Percentiles rank a stretch among this genome's conserved stretches.
These are phyloP conservation scores for Leptoclinus maculatus DNA, from an alignment of 2,797 vertebrate species.

Conservation along the genomic window DNA sequence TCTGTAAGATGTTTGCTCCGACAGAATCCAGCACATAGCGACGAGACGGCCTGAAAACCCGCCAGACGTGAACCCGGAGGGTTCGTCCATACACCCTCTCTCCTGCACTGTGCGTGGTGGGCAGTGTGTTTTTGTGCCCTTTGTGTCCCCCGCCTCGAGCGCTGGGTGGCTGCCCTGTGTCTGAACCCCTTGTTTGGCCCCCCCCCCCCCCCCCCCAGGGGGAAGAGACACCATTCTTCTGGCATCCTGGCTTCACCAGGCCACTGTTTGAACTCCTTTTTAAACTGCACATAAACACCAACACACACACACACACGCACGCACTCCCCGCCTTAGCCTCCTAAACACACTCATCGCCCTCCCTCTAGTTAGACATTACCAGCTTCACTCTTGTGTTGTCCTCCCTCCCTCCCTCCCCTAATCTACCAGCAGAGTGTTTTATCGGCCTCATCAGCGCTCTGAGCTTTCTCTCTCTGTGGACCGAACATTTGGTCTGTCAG, in stretches of 20 bases:
- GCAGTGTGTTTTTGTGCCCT: constrained; percentile 73
- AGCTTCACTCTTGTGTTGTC: constrained; percentile 52
- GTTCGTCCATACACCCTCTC: background rate
- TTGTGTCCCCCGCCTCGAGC: constrained; percentile 60
- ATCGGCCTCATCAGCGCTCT: constrained; percentile 69
- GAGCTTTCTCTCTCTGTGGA: constrained; percentile 41
- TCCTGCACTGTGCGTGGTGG: constrained; percentile 45
- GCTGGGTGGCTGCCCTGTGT: constrained; percentile 68
- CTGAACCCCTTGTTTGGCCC: constrained; percentile 69
- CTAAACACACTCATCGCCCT: constrained; percentile 67
- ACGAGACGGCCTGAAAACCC: constrained; percentile 39
- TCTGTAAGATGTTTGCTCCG: constrained; percentile 46
- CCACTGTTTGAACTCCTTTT: constrained; percentile 67
- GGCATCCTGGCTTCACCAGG: constrained; percentile 63
- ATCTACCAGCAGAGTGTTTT: constrained; percentile 64
- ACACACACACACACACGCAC: constrained; percentile 40
- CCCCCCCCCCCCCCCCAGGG: constrained; percentile 45
- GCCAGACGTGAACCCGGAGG: constrained; percentile 27
- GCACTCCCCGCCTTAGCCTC: constrained; percentile 35
- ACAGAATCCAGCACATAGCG: constrained; percentile 14
- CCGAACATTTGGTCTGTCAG: constrained; percentile 60
- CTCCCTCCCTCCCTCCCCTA: constrained; percentile 14
- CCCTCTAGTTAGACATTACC: constrained; percentile 78
- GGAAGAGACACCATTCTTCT: constrained; percentile 68
- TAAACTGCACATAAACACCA: constrained; percentile 52